phyloP scores from a whole-genome alignment of 2,888 invertebrate genomes.

The Dryocosmus kuriphilus region DNA sequence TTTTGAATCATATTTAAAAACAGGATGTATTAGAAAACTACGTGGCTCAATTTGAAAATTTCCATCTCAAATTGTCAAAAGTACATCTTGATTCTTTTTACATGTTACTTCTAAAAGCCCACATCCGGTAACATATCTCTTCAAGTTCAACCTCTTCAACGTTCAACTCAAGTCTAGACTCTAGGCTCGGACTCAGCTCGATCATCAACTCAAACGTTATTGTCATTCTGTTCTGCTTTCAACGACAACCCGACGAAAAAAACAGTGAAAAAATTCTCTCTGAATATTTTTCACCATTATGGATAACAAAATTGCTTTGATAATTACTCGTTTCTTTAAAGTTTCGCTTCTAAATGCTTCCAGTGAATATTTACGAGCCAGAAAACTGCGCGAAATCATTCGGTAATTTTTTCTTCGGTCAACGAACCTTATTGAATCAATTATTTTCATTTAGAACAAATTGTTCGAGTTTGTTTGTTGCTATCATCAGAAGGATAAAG shows the following conservation, averaged over 20 bases:
- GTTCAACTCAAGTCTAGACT: too few species aligned
- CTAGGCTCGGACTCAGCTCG: too few species aligned
- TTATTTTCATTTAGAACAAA: neutral
- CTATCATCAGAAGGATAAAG: neutral
- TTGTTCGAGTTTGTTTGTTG: neutral
- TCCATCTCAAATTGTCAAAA: neutral
- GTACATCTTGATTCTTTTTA: neutral
- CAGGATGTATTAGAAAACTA: neutral
- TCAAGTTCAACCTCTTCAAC: too few species aligned
- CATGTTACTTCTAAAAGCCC: too few species aligned
- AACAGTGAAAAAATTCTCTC: neutral
- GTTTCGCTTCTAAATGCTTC: constrained; percentile 12
- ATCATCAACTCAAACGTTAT: neutral
- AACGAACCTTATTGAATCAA: neutral
- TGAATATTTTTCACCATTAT: constrained; percentile 14
- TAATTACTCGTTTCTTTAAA: neutral
- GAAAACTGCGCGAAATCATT: constrained; percentile 22
- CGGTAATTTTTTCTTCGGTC: neutral
- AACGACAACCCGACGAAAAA: constrained; percentile 10
- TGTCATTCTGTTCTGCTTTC: neutral
- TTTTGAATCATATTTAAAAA: neutral
- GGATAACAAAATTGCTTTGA: neutral
- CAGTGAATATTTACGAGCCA: constrained; percentile 21
- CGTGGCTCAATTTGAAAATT: neutral
- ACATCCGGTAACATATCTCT: too few species aligned